These are phyloP conservation scores for Notolabrus celidotus DNA, from an alignment of 2,797 vertebrate species.

Conservation along the genomic window DNA sequence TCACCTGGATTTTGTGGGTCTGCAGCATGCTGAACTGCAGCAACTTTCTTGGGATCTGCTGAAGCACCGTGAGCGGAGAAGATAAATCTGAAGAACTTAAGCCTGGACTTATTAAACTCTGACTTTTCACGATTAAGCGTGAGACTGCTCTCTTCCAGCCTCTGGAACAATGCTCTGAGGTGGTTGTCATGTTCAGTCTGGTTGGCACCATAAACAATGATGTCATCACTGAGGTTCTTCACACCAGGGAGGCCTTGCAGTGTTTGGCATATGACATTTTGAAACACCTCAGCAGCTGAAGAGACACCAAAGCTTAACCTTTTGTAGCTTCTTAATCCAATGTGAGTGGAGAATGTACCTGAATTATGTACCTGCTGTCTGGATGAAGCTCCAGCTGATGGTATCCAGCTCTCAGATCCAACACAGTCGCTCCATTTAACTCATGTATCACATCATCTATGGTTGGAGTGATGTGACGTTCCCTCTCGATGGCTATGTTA, in stretches of 20 bases:
- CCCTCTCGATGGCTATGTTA: slow-evolving; percentile 37
- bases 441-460: slow-evolving; percentile 25
- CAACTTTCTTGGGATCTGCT: too few species aligned
- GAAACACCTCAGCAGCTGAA: slow-evolving; percentile 32
- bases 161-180: slow-evolving; percentile 25
- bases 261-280: slow-evolving; percentile 34
- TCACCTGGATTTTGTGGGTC: not conserved
- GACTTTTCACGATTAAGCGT: slow-evolving; percentile 33
- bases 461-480: slow-evolving; percentile 36
- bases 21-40: too few species aligned
- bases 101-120: slow-evolving; percentile 32
- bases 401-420: too few species aligned
- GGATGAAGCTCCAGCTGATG: too few species aligned
- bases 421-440: slow-evolving; percentile 23
- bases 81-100: too few species aligned
- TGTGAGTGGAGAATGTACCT: slow-evolving; percentile 36
- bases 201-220: slow-evolving; percentile 16
- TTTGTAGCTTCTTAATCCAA: slow-evolving; percentile 24
- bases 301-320: slow-evolving; percentile 54
- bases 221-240: slow-evolving; percentile 49
- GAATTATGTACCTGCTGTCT: too few species aligned
- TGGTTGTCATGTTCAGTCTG: slow-evolving; percentile 35
- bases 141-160: slow-evolving; percentile 24
- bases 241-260: slow-evolving; percentile 26
- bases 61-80: too few species aligned